These are phyloP conservation scores for Aphis gossypii DNA, from an alignment of 1,140 invertebrate genomes.

Conservation along the genomic window DNA sequence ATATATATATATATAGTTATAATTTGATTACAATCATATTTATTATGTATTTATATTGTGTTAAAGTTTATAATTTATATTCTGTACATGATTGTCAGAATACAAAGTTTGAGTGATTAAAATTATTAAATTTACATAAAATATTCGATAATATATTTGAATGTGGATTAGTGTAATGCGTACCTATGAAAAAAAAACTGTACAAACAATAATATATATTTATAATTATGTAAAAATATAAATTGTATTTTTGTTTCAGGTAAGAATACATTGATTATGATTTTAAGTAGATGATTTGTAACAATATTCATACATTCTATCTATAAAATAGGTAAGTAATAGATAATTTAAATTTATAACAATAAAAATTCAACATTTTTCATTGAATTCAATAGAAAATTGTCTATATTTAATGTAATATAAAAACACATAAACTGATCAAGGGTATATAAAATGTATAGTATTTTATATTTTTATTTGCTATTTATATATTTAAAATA, in stretches of 20 bases:
- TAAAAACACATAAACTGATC: not conserved
- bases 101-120: not conserved
- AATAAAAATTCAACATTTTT: not conserved
- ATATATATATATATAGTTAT: not conserved
- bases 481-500: no score
- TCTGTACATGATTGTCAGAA: not conserved
- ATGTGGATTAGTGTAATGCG: not conserved
- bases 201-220: not conserved
- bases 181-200: not conserved
- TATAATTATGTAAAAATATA: not conserved
- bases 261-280: not conserved
- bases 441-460: not conserved
- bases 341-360: not conserved
- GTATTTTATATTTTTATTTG: not conserved
- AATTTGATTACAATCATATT: not conserved
- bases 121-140: not conserved
- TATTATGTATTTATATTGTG: not conserved
- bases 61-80: not conserved
- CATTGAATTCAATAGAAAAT: not conserved
- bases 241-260: not conserved
- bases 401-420: not conserved
- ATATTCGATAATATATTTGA: not conserved
- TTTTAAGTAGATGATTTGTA: not conserved
- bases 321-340: not conserved
- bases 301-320: not conserved